Base-by-base conservation (phyloP, 2,888 invertebrate genomes). In the Torymus tubicola region DNA sequence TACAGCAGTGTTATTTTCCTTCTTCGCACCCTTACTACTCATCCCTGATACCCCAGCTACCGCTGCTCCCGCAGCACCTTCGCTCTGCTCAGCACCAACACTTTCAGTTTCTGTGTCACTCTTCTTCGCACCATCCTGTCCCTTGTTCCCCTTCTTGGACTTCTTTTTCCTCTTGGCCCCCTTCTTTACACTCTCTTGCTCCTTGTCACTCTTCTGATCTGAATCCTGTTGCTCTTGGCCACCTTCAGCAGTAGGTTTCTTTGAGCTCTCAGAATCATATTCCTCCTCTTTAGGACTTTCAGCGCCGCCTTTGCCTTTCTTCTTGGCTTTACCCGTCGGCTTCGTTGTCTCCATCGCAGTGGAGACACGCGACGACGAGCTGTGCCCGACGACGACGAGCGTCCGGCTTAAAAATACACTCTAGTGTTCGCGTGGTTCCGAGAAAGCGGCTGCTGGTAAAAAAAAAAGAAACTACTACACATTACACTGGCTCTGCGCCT, bases 201-300 rank as follows among this genome's bases (percentile, higher is more conserved):
- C 72, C 50, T 73, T 67, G 18, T 73, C 73, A 50, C 73, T 79
- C 50, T 79, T 73, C 13, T 73, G 42, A 42, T 42, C 79, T 5
- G 73, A 79, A 13, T 79, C 72, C 11, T 79, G 42, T 8, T 42
- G 42, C 8, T 42, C 42, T 8, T 42, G 42, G 0, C 0, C 42
- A 42, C 42, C 42, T 42, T 42, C 42, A 42, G 42, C 42, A 42
- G 42, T 68, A 42, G 68, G 67, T 73, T 68, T 55, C 50, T 63
- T 79, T 12, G 69, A 69, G 58, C 57, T 69, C 31, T 73, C 79
- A 13, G 79, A 79, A 50, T 79, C 79, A 42, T 61, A 69, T 16
- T 79, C 79, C 0, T 79, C 79, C 11, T 69, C 73, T 16, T 73
- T 79, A 0, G 52, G 64, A n/a, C 68, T 73, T 16, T 73, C 73